Evolutionary conservation across 2,797 vertebrate species (phyloP).

Genomic region (Gallirallus australis): DNA sequence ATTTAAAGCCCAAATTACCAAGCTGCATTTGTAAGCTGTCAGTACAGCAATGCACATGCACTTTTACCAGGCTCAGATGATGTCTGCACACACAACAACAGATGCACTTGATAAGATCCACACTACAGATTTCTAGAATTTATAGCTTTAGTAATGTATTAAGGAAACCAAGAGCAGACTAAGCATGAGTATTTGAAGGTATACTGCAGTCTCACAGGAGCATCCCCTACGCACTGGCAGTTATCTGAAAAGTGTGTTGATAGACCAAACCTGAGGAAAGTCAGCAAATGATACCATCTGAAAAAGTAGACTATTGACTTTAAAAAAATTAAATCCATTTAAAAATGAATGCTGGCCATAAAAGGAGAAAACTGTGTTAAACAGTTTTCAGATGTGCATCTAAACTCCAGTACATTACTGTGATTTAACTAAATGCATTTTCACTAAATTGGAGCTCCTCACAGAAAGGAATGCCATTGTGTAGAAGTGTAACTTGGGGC

Average conservation of each 20-base stretch:
- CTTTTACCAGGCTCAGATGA: not conserved
- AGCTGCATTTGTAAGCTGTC: not conserved
- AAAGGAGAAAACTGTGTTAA: not conserved
- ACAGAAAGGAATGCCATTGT: not conserved
- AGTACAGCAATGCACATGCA: not conserved
- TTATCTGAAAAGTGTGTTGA: not conserved
- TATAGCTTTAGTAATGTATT: conserved; percentile 2
- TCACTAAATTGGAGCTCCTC: not conserved
- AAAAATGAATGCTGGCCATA: not conserved
- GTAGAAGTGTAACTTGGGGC: not conserved
- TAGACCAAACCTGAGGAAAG: conserved; percentile 13
- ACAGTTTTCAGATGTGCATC: conserved; percentile 27
- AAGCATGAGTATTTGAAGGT: not conserved
- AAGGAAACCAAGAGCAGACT: not conserved
- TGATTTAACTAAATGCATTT: not conserved
- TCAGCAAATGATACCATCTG: not conserved
- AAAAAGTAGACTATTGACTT: not conserved
- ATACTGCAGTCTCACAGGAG: not conserved
- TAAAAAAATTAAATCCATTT: not conserved
- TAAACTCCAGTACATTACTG: not conserved
- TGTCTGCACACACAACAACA: not conserved
- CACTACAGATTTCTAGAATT: not conserved
- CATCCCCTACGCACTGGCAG: not conserved
- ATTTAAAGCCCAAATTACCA: not conserved
- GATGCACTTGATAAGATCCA: not conserved